Evolutionary conservation across 2,888 invertebrate genomes (phyloP).

Genomic region (Hyposoter didymator): DNA sequence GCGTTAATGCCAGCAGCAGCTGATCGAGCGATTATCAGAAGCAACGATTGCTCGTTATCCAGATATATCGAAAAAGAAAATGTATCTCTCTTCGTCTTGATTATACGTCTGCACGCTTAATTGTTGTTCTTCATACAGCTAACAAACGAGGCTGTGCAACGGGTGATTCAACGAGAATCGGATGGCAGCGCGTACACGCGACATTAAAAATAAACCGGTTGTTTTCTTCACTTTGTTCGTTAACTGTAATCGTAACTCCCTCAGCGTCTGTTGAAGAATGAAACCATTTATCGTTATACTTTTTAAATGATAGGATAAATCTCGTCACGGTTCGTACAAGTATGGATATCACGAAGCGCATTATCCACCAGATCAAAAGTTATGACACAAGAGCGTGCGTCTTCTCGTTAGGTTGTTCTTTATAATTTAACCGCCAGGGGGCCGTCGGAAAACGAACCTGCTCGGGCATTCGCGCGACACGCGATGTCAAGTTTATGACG

Average conservation of each 20-base stretch:
- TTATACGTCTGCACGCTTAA: not conserved
- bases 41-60: conserved; percentile 15
- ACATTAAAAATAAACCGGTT: not conserved
- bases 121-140: not conserved
- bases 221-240: not conserved
- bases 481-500: conserved; percentile 58
- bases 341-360: not conserved
- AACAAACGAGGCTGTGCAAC: not conserved
- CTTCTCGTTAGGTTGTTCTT: conserved; percentile 43
- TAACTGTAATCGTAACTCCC: conserved; percentile 5
- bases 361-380: conserved; percentile 35
- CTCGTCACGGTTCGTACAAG: conserved; percentile 8
- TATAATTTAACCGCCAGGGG: conserved; percentile 25
- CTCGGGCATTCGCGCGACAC: conserved; percentile 38
- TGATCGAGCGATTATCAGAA: conserved; percentile 30
- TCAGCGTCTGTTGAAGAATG: conserved; percentile 2
- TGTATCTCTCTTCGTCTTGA: not conserved
- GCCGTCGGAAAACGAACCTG: conserved; percentile 24
- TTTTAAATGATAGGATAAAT: conserved; percentile 20
- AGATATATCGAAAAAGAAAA: not conserved
- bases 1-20: not conserved
- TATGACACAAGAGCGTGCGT: conserved; percentile 34
- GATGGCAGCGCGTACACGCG: not conserved
- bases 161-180: conserved; percentile 2
- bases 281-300: conserved; percentile 9